Evolutionary conservation across 2,888 invertebrate species (phyloP), one percentile per base, ranked within the genome.

Genomic region (Chrysolina haemoptera): DNA sequence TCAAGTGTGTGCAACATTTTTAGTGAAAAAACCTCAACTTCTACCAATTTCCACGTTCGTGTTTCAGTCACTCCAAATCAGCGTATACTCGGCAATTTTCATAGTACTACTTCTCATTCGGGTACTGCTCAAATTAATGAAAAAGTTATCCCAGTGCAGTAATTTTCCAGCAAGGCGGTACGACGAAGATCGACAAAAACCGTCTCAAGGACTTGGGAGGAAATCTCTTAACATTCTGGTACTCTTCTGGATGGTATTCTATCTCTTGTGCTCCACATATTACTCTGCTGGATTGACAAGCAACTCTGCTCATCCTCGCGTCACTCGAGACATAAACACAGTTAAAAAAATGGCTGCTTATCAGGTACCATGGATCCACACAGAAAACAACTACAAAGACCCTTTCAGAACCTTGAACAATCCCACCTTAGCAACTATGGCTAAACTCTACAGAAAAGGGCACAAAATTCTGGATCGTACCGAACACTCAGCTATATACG

Each of bases 241-340:
- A 11, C 9, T 67, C 16, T 27, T 48, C 35, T 67, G 53, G 67
- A 10, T 40, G 40, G 16, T 67, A 12, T 67, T 67, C 16, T 67
- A 10, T 12, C 14, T 67, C 0, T 53, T 53, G 5, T 27, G 16
- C 40, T 50, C 53, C 16, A 67, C 67, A 10, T 67, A 67, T 53
- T 67, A 67, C 9, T 41, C 67, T 1, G 67, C 67, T 2, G 67
- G 67, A 14, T 11, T 67, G 8, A 67, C 67, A 9, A 67, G 67
- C 43, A 53, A 22, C 4, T 18, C 14, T 12, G 16, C 53, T 27
- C 16, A 53, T 18, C 67, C 67, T 1, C 53, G 53, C 0, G 35
- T 67, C 16, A 53, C 16, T 5, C 16, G 20, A 4, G 53, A 67
- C 20, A 40, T 67, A 1, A 8, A 16, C n/a, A 35, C 16, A n/a